Evolutionary conservation across 2,888 invertebrate species (phyloP), one percentile per base, ranked within the genome.

Genomic region (Sylvicola cinctus): DNA sequence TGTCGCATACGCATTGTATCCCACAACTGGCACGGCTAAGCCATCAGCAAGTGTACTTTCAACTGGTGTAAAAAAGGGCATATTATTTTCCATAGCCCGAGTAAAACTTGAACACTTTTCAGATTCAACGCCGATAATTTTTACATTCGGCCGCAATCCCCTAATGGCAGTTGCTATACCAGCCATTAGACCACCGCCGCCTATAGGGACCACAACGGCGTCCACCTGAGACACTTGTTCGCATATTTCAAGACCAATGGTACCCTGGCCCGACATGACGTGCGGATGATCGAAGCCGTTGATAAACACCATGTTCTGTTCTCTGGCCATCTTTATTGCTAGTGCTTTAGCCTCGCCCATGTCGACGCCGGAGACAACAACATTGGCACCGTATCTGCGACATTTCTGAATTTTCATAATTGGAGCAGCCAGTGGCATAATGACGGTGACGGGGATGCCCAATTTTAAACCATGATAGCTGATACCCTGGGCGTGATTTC

Each of bases 281-380:
- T 90, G 75, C 1, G 91, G 91, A 54, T 93, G 88, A 55, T 95
- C 93, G 50, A 90, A 93, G 3, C 90, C 90, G 56, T 93, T 93
- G 25, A 95, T 78, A 47, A 93, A 93, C 15, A 73, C 67, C 35
- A 78, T 61, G 2, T 68, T 68, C 37, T 65, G 62, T 38, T 83
- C 74, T 46, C 72, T 70, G 1, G 77, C 73, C 40, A 87, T 55
- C 41, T 60, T 64, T 63, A 87, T 70, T 0, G 91, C 91, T 45
- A 74, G 64, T 34, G 64, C 62, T 52, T 83, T 88, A 0, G 88
- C 81, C 54, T 87, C 85, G 28, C 66, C 72, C 74, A 91, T 83
- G 47, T 85, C 76, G 30, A 65, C 61, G 2, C 91, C 93, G 40
- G 75, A 64, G 11, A 85, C 69, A 16, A 93, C 68, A 7, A 93